Conservation (phyloP, 2,113 vertebrate genomes). For the Halcyon senegalensis region DNA sequence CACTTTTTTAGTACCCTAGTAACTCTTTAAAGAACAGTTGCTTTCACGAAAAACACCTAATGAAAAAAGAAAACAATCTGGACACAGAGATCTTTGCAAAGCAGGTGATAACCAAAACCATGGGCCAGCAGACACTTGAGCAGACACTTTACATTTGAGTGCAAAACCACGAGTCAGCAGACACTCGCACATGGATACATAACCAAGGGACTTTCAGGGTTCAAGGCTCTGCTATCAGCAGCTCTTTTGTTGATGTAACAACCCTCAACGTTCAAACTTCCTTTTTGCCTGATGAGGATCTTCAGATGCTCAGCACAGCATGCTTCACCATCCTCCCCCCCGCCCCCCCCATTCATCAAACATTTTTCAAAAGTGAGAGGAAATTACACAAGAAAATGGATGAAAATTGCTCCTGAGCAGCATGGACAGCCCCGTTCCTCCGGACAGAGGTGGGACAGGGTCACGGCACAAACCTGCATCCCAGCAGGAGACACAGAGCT, state of each 20-base stretch:
- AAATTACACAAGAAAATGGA: not conserved
- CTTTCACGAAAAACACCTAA: not conserved
- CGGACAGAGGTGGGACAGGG: not conserved
- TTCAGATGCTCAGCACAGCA: not conserved
- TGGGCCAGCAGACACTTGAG: not conserved
- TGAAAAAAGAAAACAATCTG: not conserved
- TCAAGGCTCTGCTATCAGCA: not conserved
- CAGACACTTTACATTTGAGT: not conserved
- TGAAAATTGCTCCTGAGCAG: not conserved
- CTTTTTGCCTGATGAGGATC: not conserved
- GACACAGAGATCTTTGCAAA: not conserved
- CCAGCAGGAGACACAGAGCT: rapidly evolving
- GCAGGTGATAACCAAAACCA: not conserved
- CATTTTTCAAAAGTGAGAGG: not conserved
- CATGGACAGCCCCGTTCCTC: not conserved
- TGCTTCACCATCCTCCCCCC: rapidly evolving
- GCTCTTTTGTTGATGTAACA: not conserved
- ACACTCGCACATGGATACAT: rapidly evolving
- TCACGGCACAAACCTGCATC: not conserved
- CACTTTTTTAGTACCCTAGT: not conserved
- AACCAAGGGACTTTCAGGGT: not conserved
- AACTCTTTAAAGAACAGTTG: not conserved
- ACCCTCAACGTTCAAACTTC: not conserved
- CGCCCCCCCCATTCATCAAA: not conserved
- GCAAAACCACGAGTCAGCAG: not conserved